These are phyloP conservation scores for Esox masquinongy DNA, from an alignment of 2,797 vertebrate genomes.

Conservation along the genomic window DNA sequence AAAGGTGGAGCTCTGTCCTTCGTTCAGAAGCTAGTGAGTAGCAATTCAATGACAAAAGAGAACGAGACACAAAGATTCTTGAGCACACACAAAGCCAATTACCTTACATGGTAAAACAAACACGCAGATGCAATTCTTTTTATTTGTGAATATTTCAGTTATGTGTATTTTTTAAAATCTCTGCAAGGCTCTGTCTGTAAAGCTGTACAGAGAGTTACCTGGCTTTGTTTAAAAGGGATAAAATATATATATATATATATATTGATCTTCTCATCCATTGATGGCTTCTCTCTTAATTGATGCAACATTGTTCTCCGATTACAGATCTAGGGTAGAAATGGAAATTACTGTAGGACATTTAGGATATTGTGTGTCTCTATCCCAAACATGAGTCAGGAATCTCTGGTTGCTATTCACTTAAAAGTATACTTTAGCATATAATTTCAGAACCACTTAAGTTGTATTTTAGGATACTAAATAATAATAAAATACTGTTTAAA, in stretches of 20 bases:
- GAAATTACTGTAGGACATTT: neutral
- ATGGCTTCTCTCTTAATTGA: conserved; percentile 2
- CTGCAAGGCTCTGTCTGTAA: conserved; percentile 4
- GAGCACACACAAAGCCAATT: conserved; percentile 47
- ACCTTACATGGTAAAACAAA: conserved; percentile 36
- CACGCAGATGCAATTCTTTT: conserved; percentile 24
- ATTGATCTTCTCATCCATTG: conserved; percentile 15
- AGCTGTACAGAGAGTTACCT: conserved; percentile 8
- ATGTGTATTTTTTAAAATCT: conserved; percentile 22
- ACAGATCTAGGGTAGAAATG: neutral
- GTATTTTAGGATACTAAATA: too few relatives aligned
- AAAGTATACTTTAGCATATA: too few relatives aligned
- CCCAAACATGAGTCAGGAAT: neutral
- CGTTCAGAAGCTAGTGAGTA: conserved; percentile 21
- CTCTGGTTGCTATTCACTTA: neutral
- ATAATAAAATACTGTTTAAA: too few relatives aligned
- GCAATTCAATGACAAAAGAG: conserved; percentile 55
- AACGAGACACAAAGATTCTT: conserved; percentile 34
- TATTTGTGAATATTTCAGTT: conserved; percentile 22
- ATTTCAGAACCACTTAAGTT: too few relatives aligned
- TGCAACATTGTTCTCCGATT: neutral
- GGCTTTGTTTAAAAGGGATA: conserved; percentile 16
- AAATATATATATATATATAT: neutral
- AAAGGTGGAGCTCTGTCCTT: conserved; percentile 32
- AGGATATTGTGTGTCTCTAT: neutral